phyloP scores from a whole-genome alignment of 1,140 invertebrate genomes.

The Tribolium castaneum region DNA sequence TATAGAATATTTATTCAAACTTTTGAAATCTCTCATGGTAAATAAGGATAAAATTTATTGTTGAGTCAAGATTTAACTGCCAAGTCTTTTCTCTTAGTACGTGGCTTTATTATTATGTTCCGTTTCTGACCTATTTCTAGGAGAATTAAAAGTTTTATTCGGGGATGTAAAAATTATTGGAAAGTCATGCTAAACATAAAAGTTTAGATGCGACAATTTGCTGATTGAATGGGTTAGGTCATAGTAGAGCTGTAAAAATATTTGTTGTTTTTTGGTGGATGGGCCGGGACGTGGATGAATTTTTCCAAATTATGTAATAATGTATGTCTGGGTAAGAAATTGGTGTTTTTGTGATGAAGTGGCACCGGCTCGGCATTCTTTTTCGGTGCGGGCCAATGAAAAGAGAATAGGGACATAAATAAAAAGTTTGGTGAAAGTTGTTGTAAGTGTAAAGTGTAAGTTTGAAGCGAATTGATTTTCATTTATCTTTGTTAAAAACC shows the following conservation, averaged over 20 bases:
- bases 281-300: too few relatives aligned
- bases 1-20: neutral
- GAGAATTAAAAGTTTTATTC: neutral
- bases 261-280: neutral
- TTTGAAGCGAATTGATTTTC: slow-evolving; percentile 39
- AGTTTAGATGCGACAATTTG: neutral
- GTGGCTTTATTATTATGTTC: neutral
- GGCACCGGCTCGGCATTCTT: slow-evolving; percentile 33
- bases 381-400: slow-evolving; percentile 41
- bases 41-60: neutral
- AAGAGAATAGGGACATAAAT: slow-evolving; percentile 25
- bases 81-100: neutral
- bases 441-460: slow-evolving; percentile 1
- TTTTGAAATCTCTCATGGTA: neutral
- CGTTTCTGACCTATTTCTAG: neutral
- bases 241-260: neutral
- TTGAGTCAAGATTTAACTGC: neutral
- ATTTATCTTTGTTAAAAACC: slow-evolving; percentile 48
- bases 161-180: neutral
- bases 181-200: neutral
- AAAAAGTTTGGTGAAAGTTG: slow-evolving; percentile 27
- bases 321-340: too few relatives aligned
- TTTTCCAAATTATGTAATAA: too few relatives aligned
- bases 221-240: neutral
- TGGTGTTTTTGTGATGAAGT: neutral